These are phyloP conservation scores for Okamejei kenojei DNA, from an alignment of 2,797 vertebrate genomes.

Conservation along the genomic window DNA sequence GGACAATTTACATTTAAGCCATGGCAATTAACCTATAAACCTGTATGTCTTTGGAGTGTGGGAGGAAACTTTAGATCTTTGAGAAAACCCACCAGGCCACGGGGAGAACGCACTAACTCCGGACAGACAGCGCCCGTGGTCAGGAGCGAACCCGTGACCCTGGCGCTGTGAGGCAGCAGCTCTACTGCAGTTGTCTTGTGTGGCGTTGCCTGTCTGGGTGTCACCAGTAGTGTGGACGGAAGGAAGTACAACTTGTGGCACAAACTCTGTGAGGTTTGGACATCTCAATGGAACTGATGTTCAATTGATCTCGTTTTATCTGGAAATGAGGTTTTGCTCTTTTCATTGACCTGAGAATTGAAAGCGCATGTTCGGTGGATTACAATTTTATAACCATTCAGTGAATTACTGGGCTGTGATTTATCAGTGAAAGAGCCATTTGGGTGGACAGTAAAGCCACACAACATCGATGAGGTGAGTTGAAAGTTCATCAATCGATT, in stretches of 20 bases:
- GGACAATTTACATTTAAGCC: too few species aligned
- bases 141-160: too few species aligned
- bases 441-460: not conserved
- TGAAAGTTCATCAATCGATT: not conserved
- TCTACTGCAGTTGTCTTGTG: too few species aligned
- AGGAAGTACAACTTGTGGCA: not conserved
- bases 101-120: too few species aligned
- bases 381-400: not conserved
- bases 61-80: too few species aligned
- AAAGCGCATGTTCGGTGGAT: not conserved
- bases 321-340: not conserved
- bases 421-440: not conserved
- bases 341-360: not conserved
- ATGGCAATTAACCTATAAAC: too few species aligned
- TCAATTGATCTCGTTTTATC: not conserved
- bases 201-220: not conserved
- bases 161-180: too few species aligned
- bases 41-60: too few species aligned
- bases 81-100: too few species aligned
- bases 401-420: not conserved
- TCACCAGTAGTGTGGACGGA: not conserved
- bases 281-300: not conserved
- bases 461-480: not conserved
- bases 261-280: not conserved
- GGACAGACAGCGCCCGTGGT: too few species aligned